These are phyloP conservation scores for Oryzias celebensis DNA, from an alignment of 2,113 vertebrate species.

Conservation along the genomic window DNA sequence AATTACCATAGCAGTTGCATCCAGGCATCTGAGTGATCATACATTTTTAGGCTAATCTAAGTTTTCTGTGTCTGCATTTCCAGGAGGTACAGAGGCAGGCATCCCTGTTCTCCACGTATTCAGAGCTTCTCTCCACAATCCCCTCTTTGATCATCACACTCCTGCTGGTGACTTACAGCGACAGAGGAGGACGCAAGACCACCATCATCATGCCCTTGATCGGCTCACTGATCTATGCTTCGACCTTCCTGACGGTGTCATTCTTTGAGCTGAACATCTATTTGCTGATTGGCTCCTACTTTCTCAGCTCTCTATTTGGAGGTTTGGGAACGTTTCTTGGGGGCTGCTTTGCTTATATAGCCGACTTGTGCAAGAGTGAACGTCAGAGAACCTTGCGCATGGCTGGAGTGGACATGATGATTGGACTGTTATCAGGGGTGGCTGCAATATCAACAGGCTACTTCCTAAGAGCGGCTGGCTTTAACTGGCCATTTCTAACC, in stretches of 20 bases:
- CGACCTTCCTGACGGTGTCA: slow-evolving; percentile 77
- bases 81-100: slow-evolving; percentile 89
- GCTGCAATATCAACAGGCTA: slow-evolving; percentile 88
- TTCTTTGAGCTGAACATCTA: slow-evolving; percentile 83
- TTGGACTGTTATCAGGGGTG: slow-evolving; percentile 85
- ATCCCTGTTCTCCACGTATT: slow-evolving; percentile 85
- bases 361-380: slow-evolving; percentile 82
- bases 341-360: slow-evolving; percentile 89
- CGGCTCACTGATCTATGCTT: slow-evolving; percentile 76
- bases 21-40: not conserved
- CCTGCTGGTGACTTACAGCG: slow-evolving; percentile 88
- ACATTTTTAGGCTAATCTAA: not conserved
- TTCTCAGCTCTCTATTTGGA: slow-evolving; percentile 84
- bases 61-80: slow-evolving; percentile 21
- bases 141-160: slow-evolving; percentile 87
- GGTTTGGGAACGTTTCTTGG: slow-evolving; percentile 86
- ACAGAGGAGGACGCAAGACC: slow-evolving; percentile 86
- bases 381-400: slow-evolving; percentile 87
- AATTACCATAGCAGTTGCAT: not conserved
- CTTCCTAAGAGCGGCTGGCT: slow-evolving; percentile 83
- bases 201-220: slow-evolving; percentile 84
- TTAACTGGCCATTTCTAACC: slow-evolving; percentile 86
- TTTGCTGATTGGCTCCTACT: slow-evolving; percentile 78
- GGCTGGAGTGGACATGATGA: slow-evolving; percentile 87
- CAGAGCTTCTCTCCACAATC: slow-evolving; percentile 81